These are phyloP conservation scores for Calephelis perditalis DNA, from an alignment of 2,888 invertebrate genomes.

Conservation along the genomic window DNA sequence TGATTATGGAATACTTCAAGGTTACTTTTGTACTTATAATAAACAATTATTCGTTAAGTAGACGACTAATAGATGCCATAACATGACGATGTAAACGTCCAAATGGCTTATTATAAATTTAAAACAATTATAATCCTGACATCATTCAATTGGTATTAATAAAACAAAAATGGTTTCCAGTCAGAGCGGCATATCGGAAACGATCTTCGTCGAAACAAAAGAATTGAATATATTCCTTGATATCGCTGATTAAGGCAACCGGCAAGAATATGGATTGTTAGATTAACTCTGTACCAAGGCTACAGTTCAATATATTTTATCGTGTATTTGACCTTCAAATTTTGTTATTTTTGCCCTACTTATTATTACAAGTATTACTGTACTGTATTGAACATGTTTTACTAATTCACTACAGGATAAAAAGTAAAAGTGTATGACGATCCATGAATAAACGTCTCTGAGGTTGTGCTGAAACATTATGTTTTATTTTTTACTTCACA, in stretches of 20 bases:
- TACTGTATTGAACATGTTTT: too few species aligned
- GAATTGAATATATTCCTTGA: slow-evolving; percentile 13
- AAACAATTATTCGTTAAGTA: slow-evolving; percentile 2
- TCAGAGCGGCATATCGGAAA: slow-evolving; percentile 25
- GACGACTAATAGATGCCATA: slow-evolving; percentile 7
- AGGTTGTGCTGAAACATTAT: too few species aligned
- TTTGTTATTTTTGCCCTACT: too few species aligned
- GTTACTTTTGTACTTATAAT: background rate
- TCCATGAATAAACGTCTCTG: too few species aligned
- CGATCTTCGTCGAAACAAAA: slow-evolving; percentile 12
- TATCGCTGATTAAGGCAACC: slow-evolving; percentile 11
- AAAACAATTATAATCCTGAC: slow-evolving; percentile 28
- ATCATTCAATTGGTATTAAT: slow-evolving; percentile 31
- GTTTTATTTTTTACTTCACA: too few species aligned
- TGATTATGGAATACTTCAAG: slow-evolving; percentile 3
- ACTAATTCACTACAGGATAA: too few species aligned
- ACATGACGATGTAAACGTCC: slow-evolving; percentile 14
- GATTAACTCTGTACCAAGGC: background rate
- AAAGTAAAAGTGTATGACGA: too few species aligned
- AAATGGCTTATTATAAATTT: slow-evolving; percentile 24
- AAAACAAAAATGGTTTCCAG: slow-evolving; percentile 30
- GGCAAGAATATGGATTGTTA: background rate
- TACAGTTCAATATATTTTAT: too few species aligned
- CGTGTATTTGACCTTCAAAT: too few species aligned
- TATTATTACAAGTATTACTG: too few species aligned